Conservation (phyloP, 2,888 invertebrate species). For the Anoncus sp. region DNA sequence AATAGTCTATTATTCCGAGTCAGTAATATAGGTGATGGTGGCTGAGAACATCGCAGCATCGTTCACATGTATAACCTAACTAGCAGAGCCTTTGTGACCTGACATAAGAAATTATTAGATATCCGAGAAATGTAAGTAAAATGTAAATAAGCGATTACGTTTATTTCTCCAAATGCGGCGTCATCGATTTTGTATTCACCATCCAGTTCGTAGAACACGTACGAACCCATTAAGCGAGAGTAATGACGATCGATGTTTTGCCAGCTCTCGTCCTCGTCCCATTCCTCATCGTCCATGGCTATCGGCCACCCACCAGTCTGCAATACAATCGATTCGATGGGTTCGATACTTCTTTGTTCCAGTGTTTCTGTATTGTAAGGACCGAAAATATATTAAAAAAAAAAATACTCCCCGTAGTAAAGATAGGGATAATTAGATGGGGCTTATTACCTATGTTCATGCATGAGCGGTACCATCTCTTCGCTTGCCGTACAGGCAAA, state of each 20-base stretch:
- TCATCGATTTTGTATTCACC: no score
- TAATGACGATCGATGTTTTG: slow-evolving; percentile 71
- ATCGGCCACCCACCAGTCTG: slow-evolving; percentile 73
- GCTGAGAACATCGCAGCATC: no score
- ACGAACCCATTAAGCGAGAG: slow-evolving; percentile 56
- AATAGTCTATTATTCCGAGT: no score
- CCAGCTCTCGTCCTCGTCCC: slow-evolving; percentile 69
- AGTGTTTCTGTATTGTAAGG: slow-evolving; percentile 62
- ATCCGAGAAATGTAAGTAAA: no score
- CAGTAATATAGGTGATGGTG: no score
- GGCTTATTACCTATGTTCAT: slow-evolving; percentile 67
- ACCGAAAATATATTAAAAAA: no score
- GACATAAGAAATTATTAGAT: no score
- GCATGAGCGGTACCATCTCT: slow-evolving; percentile 70
- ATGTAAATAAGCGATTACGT: no score
- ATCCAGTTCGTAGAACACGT: slow-evolving; percentile 53
- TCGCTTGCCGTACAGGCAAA: slow-evolving; percentile 67
- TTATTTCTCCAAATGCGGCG: no score
- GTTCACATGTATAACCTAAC: no score
- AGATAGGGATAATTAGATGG: background rate
- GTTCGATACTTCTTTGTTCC: slow-evolving; percentile 64
- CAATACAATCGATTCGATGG: slow-evolving; percentile 69
- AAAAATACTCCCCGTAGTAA: no score
- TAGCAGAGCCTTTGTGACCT: no score
- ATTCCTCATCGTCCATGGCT: slow-evolving; percentile 71